Conservation (phyloP, 2,888 invertebrate species). For the Parapristionchus giblindavisi region DNA sequence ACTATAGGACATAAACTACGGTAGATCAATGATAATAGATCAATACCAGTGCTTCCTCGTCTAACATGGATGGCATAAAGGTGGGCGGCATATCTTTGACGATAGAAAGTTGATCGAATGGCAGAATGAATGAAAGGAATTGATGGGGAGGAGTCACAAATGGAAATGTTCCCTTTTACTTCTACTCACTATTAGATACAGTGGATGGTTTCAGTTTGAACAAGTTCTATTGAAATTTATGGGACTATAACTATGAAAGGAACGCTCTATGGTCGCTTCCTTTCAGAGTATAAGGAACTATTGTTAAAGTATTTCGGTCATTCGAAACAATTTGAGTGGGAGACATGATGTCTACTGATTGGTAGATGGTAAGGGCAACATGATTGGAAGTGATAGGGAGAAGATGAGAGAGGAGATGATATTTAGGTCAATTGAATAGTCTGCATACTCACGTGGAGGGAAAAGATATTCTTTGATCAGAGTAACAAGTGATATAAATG, state of each 20-base stretch:
- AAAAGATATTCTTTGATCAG: too few species aligned
- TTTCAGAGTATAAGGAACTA: too few species aligned
- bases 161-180: too few species aligned
- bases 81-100: constrained; percentile 22
- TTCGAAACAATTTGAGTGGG: neutral
- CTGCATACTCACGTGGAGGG: too few species aligned
- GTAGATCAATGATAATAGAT: too few species aligned
- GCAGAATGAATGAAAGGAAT: neutral
- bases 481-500: too few species aligned
- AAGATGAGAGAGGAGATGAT: neutral
- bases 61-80: constrained; percentile 1
- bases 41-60: constrained; percentile 31
- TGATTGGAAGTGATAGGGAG: neutral
- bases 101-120: neutral
- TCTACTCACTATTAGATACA: too few species aligned
- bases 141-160: neutral
- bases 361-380: neutral
- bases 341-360: neutral
- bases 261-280: too few species aligned
- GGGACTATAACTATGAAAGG: too few species aligned
- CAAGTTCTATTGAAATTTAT: too few species aligned
- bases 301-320: neutral
- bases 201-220: too few species aligned
- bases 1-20: too few species aligned
- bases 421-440: neutral